Base-by-base conservation (phyloP, 2,797 vertebrate species). In the Sebastes wilsoni region DNA sequence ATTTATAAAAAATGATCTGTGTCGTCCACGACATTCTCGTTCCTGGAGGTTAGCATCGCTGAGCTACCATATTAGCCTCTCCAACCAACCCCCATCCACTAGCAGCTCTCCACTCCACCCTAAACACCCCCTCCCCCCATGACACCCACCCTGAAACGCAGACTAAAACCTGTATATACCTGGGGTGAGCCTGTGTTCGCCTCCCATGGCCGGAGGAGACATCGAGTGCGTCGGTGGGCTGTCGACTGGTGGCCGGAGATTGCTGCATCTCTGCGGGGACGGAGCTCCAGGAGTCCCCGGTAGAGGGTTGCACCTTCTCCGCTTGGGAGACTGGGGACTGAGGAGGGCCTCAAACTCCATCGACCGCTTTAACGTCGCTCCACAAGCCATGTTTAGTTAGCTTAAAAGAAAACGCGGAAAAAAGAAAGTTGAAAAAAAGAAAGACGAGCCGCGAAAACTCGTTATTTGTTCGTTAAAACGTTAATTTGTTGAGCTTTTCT, bases 331-430 rank as follows among this genome's bases (percentile, higher is more conserved):
- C 94, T 96, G 96, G 54, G 97, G 97, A 89, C 96, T 97, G 91
- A 97, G 96, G 84, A 97, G 96, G 94, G 97, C 96, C 95, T 97
- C 97, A 79, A 98, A 98, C 95, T 98, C 97, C 96, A 97, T 97
- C 82, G 97, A 97, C 88, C 97, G 96, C 91, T 98, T 97, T 94
- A 98, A 94, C 88, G 97, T 98, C 71, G 97, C 97, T 90, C 97
- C 97, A 80, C 97, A 98, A 83, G 97, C 97, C 97, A 98, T 98
- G 79, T 81, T 42, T 42, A 42, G 38, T 14, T 94, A 66, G 92
- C 85, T 76, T 42, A 42, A 64, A 81, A 83, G 30, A 66, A 87
- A 66, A 87, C 87, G 75, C 30, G 66, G 42, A 30, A 30, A 6
- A 71, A 61, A 62, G 79, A 60, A 79, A 65, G 11, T n/a, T 58